Conservation (phyloP, 1,140 invertebrate species). For the Drosophila jambulina region DNA sequence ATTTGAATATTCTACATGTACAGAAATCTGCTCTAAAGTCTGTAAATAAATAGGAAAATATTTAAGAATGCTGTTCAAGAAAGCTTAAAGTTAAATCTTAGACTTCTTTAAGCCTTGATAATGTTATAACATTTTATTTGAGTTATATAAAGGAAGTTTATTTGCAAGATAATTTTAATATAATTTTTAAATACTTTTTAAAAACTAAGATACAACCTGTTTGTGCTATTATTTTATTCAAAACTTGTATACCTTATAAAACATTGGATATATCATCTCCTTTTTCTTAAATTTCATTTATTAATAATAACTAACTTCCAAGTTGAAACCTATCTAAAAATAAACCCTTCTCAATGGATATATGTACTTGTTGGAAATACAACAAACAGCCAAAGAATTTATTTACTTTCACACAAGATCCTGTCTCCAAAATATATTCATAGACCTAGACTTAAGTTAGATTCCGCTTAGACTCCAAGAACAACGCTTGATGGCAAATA, state of each 20-base stretch:
- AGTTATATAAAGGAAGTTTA: not conserved
- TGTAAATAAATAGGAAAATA: not conserved
- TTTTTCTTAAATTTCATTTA: not conserved
- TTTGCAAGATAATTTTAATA: not conserved
- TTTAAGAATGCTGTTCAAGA: not conserved
- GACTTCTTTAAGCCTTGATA: not conserved
- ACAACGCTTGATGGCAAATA: conserved; percentile 20
- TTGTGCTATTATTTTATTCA: not conserved
- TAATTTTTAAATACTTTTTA: not conserved
- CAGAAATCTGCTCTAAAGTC: not conserved
- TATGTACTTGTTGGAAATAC: not conserved
- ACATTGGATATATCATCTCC: not conserved
- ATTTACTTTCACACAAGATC: conserved; percentile 1
- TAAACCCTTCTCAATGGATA: not conserved
- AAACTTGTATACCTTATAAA: not conserved
- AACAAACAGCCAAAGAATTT: not conserved
- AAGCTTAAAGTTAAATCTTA: not conserved
- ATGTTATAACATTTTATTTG: too few relatives aligned
- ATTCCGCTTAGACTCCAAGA: not conserved
- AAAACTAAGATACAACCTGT: too few relatives aligned
- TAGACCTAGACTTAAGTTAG: not conserved
- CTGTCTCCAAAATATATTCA: conserved; percentile 4
- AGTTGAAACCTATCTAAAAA: not conserved
- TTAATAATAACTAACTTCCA: not conserved
- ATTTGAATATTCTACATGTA: not conserved